Percentiles rank a stretch among this genome's conserved stretches.
phyloP scores from a whole-genome alignment of 2,797 vertebrate species.

The Bovichtus variegatus region DNA sequence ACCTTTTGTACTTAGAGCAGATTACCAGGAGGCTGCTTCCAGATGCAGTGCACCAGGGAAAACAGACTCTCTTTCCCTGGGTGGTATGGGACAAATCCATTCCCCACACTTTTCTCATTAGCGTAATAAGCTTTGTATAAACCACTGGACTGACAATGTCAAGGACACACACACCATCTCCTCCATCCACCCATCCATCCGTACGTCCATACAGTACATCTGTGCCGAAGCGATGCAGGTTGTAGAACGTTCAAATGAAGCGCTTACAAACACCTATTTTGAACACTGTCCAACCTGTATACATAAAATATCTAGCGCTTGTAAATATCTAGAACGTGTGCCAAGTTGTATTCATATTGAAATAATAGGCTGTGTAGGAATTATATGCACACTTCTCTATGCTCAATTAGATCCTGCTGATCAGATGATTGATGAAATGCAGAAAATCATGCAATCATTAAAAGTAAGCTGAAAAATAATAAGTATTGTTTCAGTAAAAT shows the following conservation, averaged over 20 bases:
- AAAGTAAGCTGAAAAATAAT: constrained; percentile 7
- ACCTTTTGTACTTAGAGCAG: constrained; percentile 82
- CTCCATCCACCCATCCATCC: constrained; percentile 41
- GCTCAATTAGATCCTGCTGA: constrained; percentile 5
- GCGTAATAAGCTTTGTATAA: constrained; percentile 82
- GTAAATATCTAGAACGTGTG: too few relatives aligned
- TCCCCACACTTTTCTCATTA: constrained; percentile 87
- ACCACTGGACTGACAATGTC: constrained; percentile 73
- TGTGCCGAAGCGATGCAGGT: constrained; percentile 16
- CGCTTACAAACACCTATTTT: constrained; percentile 3
- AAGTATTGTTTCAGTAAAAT: constrained; percentile 12
- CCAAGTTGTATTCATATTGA: background rate
- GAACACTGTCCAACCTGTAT: background rate
- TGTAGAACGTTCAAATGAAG: constrained; percentile 18
- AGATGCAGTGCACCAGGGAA: constrained; percentile 79
- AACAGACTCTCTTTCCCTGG: constrained; percentile 76
- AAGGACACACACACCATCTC: constrained; percentile 73
- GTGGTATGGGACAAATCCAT: constrained; percentile 81
- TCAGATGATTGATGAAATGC: background rate
- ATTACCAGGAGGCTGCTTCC: constrained; percentile 84
- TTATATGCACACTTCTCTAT: background rate
- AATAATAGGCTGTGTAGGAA: background rate
- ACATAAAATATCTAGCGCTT: background rate
- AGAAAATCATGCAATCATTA: background rate
- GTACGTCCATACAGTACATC: constrained; percentile 42